Evolutionary conservation across 2,888 invertebrate genomes (phyloP).

Genomic region (Xestia ashworthii): DNA sequence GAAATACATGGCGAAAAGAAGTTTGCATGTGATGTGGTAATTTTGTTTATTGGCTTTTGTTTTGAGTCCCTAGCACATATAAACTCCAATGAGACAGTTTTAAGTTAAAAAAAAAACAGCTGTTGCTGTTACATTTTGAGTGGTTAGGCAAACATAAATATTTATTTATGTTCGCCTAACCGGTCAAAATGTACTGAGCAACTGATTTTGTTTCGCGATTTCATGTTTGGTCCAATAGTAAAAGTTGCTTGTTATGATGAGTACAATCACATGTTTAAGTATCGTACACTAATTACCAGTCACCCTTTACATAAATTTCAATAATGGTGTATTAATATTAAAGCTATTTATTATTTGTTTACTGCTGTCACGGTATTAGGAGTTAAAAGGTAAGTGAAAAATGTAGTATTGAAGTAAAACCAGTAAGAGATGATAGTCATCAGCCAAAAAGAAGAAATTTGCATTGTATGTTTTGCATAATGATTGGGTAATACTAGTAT

Average conservation of each 20-base stretch:
- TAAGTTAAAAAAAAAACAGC: too few species aligned
- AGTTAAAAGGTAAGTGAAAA: constrained; percentile 67
- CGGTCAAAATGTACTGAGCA: too few species aligned
- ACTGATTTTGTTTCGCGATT: too few species aligned
- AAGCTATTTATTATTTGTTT: constrained; percentile 49
- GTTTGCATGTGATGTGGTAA: constrained; percentile 92
- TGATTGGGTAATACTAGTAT: background rate
- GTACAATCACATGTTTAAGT: too few species aligned
- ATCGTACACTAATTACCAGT: too few species aligned
- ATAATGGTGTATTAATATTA: constrained; percentile 22
- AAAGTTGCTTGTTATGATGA: too few species aligned
- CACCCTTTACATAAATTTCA: background rate
- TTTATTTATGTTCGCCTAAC: too few species aligned
- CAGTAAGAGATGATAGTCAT: background rate
- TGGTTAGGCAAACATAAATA: too few species aligned
- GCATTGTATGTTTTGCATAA: background rate
- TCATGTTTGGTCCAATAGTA: too few species aligned
- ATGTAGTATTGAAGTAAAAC: background rate
- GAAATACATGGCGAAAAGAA: constrained; percentile 92
- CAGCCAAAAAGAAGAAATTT: background rate
- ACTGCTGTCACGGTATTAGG: constrained; percentile 64
- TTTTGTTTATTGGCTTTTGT: background rate
- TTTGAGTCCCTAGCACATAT: background rate
- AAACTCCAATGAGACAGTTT: background rate
- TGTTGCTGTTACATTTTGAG: too few species aligned